Base-by-base conservation (phyloP, 1,140 invertebrate genomes). In the Cydia splendana region DNA sequence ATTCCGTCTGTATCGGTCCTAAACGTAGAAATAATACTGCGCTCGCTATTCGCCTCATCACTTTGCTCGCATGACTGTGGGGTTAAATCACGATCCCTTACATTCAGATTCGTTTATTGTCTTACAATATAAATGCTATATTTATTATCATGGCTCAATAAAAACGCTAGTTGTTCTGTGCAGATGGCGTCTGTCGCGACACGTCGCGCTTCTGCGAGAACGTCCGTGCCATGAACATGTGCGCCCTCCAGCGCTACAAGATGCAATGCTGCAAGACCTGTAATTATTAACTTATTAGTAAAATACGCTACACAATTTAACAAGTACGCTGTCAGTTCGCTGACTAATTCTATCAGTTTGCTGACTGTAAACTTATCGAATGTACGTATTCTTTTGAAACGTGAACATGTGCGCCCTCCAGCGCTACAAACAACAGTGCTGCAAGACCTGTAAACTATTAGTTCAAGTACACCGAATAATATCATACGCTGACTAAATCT, bases 191-290 rank as follows among this genome's bases (percentile, higher is more conserved):
- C 34, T 98, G 97, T 91, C 95, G 95, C 79, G 97, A 98, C 87
- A 94, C 95, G 57, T 97, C 96, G 30, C 95, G 95, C 76, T 95
- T 96, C 82, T 98, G 97, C 90, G 95, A 95, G 80, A 97, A 97
- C 86, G 96, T 97, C 15, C 95, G 96, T 84, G 94, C 95, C 28
- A 96, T 98, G 95, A 97, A 97, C 86, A 95, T 98, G 94, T 98
- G 97, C 91, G 95, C 95, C 74, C 94, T 97, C 76, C 95, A 95
- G 82, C 95, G 45, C 45, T 48, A 48, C 45, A 48, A 48, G 88
- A 95, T 96, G 81, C 97, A 97, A 86, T 98, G 97, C 88, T 98
- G 97, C 93, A 95, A 96, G 82, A 96, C 97, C 75, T 98, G 97
- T 86, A 94, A 91, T 30, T 85, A 90, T 42, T 75, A 65, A 94